Base-by-base conservation (phyloP, 2,888 invertebrate species). In the Danaus chrysippus region DNA sequence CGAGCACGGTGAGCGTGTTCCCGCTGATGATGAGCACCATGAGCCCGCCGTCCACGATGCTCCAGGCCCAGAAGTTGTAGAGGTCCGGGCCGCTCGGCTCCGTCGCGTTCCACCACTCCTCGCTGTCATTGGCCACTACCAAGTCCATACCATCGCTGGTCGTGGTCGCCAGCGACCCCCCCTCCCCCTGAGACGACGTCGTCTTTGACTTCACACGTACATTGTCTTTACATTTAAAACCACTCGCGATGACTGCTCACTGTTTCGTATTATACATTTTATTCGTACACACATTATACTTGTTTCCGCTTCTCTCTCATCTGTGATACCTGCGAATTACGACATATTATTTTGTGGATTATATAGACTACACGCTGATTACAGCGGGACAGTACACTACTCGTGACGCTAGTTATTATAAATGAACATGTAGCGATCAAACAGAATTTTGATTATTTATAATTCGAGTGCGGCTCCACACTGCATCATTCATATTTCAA, bases 1-100 rank as follows among this genome's bases (percentile, higher is more conserved):
- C 96, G 67, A 94, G 91, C 72, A 96, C 94, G 56, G 96, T 96
- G 66, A 96, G 91, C 44, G 94, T 92, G 83, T 96, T 96, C 34
- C 96, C 96, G 74, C 92, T 92, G 62, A 96, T 82, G 69, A 95
- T 95, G 64, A 93, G 86, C 62, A 94, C 73, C 82, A 94, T 93
- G 56, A 96, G 87, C 13, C 93, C 76, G 42, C 92, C 92, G 84
- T 95, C 95, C 62, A 94, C 83, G 70, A 93, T 87, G 72, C 93
- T 92, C 95, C 95, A 95, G 65, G 86, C 86, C 91, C 91, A 91
- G 76, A 85, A 87, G 78, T 90, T 87, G 80, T 90, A 89, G 23
- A 87, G 73, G 74, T 83, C 79, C 71, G 77, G 73, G 71, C 70
- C 65, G 76, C 72, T 64, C 76, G 73, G 75, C 73, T 77, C 77